A percentile compares a stretch with the other conserved stretches of the same genome.
These are phyloP conservation scores for Odiellus spinosus DNA, from an alignment of 2,888 invertebrate species.

Conservation along the genomic window DNA sequence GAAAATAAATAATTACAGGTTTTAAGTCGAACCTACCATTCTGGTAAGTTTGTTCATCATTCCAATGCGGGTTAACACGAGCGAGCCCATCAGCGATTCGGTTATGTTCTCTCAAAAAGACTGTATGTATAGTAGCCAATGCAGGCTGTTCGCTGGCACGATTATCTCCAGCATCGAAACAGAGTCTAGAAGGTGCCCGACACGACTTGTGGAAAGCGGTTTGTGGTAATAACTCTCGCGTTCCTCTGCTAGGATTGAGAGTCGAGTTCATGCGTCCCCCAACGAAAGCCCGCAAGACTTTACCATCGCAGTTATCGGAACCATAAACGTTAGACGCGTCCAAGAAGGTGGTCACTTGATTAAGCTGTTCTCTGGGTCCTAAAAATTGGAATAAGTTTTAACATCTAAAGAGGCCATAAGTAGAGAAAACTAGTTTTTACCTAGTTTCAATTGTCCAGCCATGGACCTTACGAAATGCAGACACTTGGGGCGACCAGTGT, in stretches of 20 bases:
- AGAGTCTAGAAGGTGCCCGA: constrained; percentile 64
- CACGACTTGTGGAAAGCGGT: constrained; percentile 61
- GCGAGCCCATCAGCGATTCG: constrained; percentile 55
- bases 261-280: constrained; percentile 71
- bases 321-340: constrained; percentile 81
- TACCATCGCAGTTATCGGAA: constrained; percentile 64
- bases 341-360: constrained; percentile 80
- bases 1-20: neutral
- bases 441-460: constrained; percentile 73
- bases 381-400: neutral
- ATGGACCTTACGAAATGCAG: constrained; percentile 88
- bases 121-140: constrained; percentile 69
- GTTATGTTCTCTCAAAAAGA: constrained; percentile 80
- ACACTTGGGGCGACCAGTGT: constrained; percentile 35
- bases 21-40: constrained; percentile 23
- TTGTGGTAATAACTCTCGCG: constrained; percentile 63
- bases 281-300: constrained; percentile 52
- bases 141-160: constrained; percentile 85
- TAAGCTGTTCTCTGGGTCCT: constrained; percentile 61
- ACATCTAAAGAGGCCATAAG: neutral
- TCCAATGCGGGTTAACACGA: constrained; percentile 27
- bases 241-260: constrained; percentile 44
- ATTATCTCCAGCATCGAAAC: constrained; percentile 74
- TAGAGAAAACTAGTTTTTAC: constrained; percentile 4
- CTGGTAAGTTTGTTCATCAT: constrained; percentile 29